Conservation (phyloP, 2,888 invertebrate species). For the Anarsia innoxiella region DNA sequence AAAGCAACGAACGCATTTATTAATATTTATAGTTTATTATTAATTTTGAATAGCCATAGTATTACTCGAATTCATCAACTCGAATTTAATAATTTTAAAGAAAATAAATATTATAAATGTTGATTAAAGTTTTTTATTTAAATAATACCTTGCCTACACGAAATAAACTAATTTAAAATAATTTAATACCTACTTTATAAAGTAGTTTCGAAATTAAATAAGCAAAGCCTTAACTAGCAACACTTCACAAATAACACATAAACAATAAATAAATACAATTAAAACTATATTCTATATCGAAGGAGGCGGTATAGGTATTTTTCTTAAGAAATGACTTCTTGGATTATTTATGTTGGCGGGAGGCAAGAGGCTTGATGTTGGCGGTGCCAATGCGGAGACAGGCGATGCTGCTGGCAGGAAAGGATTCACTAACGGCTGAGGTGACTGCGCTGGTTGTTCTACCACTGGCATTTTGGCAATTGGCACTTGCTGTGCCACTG, state of each 20-base stretch:
- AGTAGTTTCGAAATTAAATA: too few relatives aligned
- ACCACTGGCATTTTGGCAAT: background rate
- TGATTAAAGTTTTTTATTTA: background rate
- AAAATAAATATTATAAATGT: conserved; percentile 13
- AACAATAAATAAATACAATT: too few relatives aligned
- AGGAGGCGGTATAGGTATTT: conserved; percentile 38
- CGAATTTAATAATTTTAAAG: conserved; percentile 9
- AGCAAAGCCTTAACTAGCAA: too few relatives aligned
- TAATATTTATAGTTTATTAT: conserved; percentile 10
- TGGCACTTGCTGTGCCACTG: conserved; percentile 2
- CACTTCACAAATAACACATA: too few relatives aligned
- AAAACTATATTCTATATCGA: conserved; percentile 21
- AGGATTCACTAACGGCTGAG: conserved; percentile 26
- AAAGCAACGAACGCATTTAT: conserved; percentile 14
- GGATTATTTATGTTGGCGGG: conserved; percentile 29
- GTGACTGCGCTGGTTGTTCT: conserved; percentile 10
- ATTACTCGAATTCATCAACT: conserved; percentile 10
- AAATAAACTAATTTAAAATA: too few relatives aligned
- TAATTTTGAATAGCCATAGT: conserved; percentile 13
- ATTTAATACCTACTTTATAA: too few relatives aligned
- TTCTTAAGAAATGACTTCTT: conserved; percentile 41
- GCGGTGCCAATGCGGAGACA: conserved; percentile 29
- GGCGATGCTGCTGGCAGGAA: conserved; percentile 40
- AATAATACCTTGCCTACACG: background rate
- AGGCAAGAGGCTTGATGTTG: conserved; percentile 29